These are phyloP conservation scores for Cryptus viduatorius DNA, from an alignment of 2,888 invertebrate species.

Conservation along the genomic window DNA sequence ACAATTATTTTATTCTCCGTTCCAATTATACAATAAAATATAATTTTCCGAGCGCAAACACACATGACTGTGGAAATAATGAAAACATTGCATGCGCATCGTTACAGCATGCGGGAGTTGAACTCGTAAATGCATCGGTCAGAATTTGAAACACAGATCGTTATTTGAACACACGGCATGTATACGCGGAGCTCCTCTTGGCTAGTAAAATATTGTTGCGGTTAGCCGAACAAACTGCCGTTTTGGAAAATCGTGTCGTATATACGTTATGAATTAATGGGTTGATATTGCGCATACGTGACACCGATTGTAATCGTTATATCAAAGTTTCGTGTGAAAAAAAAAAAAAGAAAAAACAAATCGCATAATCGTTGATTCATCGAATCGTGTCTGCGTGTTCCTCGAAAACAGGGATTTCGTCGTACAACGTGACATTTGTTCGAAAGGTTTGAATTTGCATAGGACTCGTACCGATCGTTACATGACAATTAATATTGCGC, in stretches of 20 bases:
- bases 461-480: background rate
- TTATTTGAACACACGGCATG: slow-evolving; percentile 38
- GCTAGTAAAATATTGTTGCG: slow-evolving; percentile 60
- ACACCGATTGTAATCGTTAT: slow-evolving; percentile 24
- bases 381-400: slow-evolving; percentile 13
- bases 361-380: slow-evolving; percentile 38
- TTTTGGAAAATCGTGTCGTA: slow-evolving; percentile 57
- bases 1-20: background rate
- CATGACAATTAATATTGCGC: slow-evolving; percentile 12
- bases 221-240: slow-evolving; percentile 62
- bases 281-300: slow-evolving; percentile 34
- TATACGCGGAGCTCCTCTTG: slow-evolving; percentile 24
- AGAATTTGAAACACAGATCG: slow-evolving; percentile 41
- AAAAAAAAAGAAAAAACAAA: slow-evolving; percentile 25
- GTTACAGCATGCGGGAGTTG: slow-evolving; percentile 1
- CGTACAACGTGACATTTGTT: background rate
- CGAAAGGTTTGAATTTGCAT: slow-evolving; percentile 7
- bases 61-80: background rate
- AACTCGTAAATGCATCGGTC: slow-evolving; percentile 22
- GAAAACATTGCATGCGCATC: slow-evolving; percentile 1
- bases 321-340: slow-evolving; percentile 2
- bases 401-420: background rate
- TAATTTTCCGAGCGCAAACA: background rate
- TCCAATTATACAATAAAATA: background rate
- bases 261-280: slow-evolving; percentile 53